Percentiles rank a stretch among this genome's conserved stretches.
phyloP scores from a whole-genome alignment of 2,888 invertebrate genomes.

The Epinotia bilunana region DNA sequence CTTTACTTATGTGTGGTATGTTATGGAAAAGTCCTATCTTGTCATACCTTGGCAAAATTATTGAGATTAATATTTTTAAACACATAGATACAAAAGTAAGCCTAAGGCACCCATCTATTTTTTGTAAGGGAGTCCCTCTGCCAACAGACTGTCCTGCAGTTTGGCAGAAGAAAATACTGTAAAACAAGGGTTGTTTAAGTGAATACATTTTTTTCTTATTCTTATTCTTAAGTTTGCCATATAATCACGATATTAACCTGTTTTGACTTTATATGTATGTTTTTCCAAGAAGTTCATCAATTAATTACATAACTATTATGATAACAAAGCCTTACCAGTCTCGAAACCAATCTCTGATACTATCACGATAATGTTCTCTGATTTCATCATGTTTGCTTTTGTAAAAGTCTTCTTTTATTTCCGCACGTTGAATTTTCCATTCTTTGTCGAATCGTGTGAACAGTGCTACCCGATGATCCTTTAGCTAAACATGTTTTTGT shows the following conservation, averaged over 20 bases:
- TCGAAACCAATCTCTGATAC: conserved; percentile 68
- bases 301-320: neutral
- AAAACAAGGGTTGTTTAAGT: too few species aligned
- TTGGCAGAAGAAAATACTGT: too few species aligned
- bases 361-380: conserved; percentile 63
- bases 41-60: conserved; percentile 60
- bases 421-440: conserved; percentile 52
- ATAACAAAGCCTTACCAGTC: conserved; percentile 60
- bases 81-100: too few species aligned
- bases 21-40: conserved; percentile 63
- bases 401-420: conserved; percentile 55
- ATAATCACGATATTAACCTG: too few species aligned
- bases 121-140: too few species aligned
- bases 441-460: conserved; percentile 54
- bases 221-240: too few species aligned
- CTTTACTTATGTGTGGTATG: conserved; percentile 62
- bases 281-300: neutral
- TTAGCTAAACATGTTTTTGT: conserved; percentile 43
- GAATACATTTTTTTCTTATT: too few species aligned
- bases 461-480: conserved; percentile 40
- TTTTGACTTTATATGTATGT: neutral
- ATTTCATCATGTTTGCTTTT: conserved; percentile 55
- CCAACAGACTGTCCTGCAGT: too few species aligned
- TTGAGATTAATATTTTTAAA: neutral
- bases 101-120: too few species aligned